Conservation (phyloP, 2,113 vertebrate genomes). For the Phodopus roborovskii region DNA sequence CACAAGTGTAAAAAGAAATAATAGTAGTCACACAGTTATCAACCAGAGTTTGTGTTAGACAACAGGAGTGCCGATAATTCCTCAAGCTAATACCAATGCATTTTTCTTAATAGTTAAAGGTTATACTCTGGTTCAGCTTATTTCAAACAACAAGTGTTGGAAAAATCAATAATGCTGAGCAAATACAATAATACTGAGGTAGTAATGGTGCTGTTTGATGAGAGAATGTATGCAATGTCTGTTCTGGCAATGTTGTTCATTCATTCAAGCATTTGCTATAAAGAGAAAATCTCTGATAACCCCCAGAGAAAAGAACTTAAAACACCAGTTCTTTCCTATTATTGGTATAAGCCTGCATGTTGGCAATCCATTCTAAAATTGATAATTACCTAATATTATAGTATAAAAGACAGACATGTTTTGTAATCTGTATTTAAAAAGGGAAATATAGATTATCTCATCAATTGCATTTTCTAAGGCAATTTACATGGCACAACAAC, state of each 20-base stretch:
- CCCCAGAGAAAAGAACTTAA: conserved; percentile 51
- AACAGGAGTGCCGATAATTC: conserved; percentile 58
- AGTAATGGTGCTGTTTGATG: conserved; percentile 40
- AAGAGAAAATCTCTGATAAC: conserved; percentile 59
- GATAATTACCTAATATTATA: conserved; percentile 39
- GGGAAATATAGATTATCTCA: conserved; percentile 5
- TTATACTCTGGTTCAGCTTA: conserved; percentile 63
- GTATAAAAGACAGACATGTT: conserved; percentile 33
- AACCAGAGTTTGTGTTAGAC: background rate
- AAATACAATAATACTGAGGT: background rate
- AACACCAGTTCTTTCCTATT: background rate
- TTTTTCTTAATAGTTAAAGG: conserved; percentile 72
- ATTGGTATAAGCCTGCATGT: background rate
- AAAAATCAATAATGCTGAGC: conserved; percentile 67
- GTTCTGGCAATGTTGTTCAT: conserved; percentile 25
- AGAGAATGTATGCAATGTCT: conserved; percentile 14
- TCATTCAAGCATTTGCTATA: conserved; percentile 60
- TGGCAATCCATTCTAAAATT: conserved; percentile 50
- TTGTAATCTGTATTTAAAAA: conserved; percentile 31
- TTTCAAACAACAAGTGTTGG: conserved; percentile 66
- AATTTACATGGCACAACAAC: conserved; percentile 4
- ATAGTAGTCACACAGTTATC: conserved; percentile 60
- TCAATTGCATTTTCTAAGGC: background rate
- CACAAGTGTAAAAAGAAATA: conserved; percentile 49
- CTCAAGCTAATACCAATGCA: conserved; percentile 55